Base-by-base conservation (phyloP, 2,888 invertebrate genomes). In the Mesorhabditis sp. region DNA sequence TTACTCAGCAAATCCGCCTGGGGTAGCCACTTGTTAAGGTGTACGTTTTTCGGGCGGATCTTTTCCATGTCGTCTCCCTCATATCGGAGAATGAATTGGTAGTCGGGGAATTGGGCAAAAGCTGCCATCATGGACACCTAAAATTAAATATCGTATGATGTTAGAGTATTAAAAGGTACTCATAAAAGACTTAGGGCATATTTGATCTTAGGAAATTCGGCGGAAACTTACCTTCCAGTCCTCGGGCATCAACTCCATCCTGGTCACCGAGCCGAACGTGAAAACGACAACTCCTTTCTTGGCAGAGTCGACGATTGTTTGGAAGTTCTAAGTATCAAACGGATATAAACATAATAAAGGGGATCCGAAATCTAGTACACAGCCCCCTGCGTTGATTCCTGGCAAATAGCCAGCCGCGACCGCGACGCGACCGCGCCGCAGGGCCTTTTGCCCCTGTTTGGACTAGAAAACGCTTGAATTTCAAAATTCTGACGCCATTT, bases 21-120 rank as follows among this genome's bases (percentile, higher is more conserved):
- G 5, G 81, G 80, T 43, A 81, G 71, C 81, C 81, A 81, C 45
- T 77, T 76, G 62, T 72, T 72, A 15, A 76, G 65, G 45, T 77
- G 75, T 13, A 79, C 74, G 69, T 81, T 81, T 28, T 50, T 65
- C 4, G 77, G 76, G 2, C 72, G 58, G 28, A 28, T 6, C 67
- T 67, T 68, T 2, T 67, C 5, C 6, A 77, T 58, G 67, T 78
- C 77, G n/a, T 69, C 62, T n/a, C 62, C 74, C 45, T 74, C 74
- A 68, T 78, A 78, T 66, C 76, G 65, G 70, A 78, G 69, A 45
- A 81, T 68, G 67, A 81, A 75, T 58, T 76, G 77, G 63, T 76
- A 76, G 62, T 78, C 69, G 6, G 79, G 76, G 13, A 77, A 72
- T 6, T 70, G 64, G 7, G 70, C 28, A 63, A 82, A 72, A 4